A percentile compares a stretch with the other conserved stretches of the same genome.
These are phyloP conservation scores for Scaptomyza cyrtandrae DNA, from an alignment of 2,888 invertebrate genomes.

Conservation along the genomic window DNA sequence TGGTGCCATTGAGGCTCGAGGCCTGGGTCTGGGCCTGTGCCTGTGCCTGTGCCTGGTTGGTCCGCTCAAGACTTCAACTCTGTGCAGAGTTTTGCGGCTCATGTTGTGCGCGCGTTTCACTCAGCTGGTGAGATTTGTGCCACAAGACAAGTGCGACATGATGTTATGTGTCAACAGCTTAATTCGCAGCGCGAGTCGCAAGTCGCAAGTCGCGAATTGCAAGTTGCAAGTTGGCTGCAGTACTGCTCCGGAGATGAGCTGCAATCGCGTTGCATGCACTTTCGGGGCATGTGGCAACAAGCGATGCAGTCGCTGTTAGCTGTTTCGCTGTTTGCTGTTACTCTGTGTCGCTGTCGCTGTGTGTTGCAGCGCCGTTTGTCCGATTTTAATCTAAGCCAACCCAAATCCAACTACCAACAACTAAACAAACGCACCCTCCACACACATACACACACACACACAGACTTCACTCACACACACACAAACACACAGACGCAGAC, in stretches of 20 bases:
- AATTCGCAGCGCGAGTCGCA: conserved; percentile 80
- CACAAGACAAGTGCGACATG: conserved; percentile 83
- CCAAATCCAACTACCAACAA: conserved; percentile 44
- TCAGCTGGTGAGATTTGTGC: conserved; percentile 80
- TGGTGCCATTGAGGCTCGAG: conserved; percentile 69
- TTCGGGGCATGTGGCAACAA: conserved; percentile 42
- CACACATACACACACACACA: conserved; percentile 18
- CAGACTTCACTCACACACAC: too few relatives aligned
- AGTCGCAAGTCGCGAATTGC: conserved; percentile 37
- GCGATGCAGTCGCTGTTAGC: conserved; percentile 25
- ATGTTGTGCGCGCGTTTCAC: conserved; percentile 78
- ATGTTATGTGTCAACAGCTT: conserved; percentile 85
- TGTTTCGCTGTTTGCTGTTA: conserved; percentile 29
- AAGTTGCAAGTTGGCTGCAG: conserved; percentile 14
- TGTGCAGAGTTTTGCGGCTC: conserved; percentile 38
- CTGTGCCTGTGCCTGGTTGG: conserved; percentile 25
- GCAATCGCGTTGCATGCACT: conserved; percentile 39
- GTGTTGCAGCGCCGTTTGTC: conserved; percentile 43
- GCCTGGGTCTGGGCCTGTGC: conserved; percentile 30
- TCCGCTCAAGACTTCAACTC: conserved; percentile 43
- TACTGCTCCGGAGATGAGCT: conserved; percentile 42
- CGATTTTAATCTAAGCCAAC: conserved; percentile 61
- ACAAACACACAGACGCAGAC: conserved; percentile 15
- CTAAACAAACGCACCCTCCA: conserved; percentile 46
- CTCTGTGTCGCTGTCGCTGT: conserved; percentile 18